phyloP scores from a whole-genome alignment of 2,113 vertebrate genomes.

The Equus przewalskii region DNA sequence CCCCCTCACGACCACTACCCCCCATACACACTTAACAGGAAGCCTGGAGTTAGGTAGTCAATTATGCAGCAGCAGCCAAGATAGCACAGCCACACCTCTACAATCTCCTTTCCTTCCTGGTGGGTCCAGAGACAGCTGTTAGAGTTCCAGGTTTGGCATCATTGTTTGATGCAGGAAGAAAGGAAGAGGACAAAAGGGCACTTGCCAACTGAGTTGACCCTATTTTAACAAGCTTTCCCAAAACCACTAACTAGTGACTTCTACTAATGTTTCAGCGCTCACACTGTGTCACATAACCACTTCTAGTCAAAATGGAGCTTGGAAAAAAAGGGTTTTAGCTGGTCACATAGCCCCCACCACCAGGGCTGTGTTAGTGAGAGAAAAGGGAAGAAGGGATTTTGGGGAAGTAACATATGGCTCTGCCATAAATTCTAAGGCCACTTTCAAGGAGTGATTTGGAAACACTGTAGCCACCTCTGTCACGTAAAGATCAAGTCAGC shows the following conservation, averaged over 20 bases:
- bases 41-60: neutral
- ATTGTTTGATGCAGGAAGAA: neutral
- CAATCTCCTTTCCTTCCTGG: neutral
- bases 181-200: neutral
- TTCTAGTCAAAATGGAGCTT: neutral
- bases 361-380: neutral
- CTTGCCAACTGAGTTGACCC: neutral
- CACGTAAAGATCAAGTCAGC: neutral
- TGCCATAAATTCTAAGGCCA: neutral
- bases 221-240: slow-evolving; percentile 33
- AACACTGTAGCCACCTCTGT: neutral
- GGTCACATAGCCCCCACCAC: neutral
- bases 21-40: neutral
- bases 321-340: slow-evolving; percentile 4
- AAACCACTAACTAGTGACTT: neutral
- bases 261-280: neutral
- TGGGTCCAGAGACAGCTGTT: neutral
- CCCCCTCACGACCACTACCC: too few species aligned
- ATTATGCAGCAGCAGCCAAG: neutral
- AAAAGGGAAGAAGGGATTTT: neutral
- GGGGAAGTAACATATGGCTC: neutral
- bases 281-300: neutral
- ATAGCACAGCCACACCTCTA: neutral
- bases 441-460: slow-evolving; percentile 2
- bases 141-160: neutral